Evolutionary conservation across 2,113 vertebrate genomes (phyloP), one percentile per base, ranked within the genome.

Genomic region (Paradisaea rubra): DNA sequence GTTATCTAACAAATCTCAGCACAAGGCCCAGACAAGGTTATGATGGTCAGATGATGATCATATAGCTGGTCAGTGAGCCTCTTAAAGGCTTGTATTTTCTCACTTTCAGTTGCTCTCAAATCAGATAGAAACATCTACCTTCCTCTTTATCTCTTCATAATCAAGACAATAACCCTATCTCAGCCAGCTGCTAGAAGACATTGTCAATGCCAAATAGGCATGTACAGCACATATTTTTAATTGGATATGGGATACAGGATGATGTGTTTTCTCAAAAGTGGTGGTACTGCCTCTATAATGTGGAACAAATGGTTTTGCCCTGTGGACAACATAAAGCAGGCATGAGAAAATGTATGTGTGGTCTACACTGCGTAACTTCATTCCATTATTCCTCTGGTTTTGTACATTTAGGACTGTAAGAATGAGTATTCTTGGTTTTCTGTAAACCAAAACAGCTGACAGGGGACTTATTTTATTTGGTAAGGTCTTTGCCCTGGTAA

Each of bases 401-500:
- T 86, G 31, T 80, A 24, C 54, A 66, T 76, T 91, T 81, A 89
- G 47, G 28, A 22, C 45, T 64, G 49, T 52, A 37, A 94, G 56
- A 74, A 69, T 52, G 41, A 81, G 69, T 66, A 57, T 64, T 91
- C 96, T 94, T 86, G 15, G 81, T 76, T 96, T 92, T 94, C 94
- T 89, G 49, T 69, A 53, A 93, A 89, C 31, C 70, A 93, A 77
- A 97, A 94, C 69, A 95, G 66, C 81, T 93, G 83, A 65, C 41
- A 28, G 80, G 82, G 77, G 63, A 89, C 42, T 94, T 91, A 37
- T 35, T 94, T 94, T 86, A 70, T 74, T 85, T 91, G 92, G 92
- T 76, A 88, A 91, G 76, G 65, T 61, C 47, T 95, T 95, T 96
- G 92, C 56, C 73, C 91, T 83, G 50, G 71, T 88, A 95, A 96